A percentile compares a stretch with the other conserved stretches of the same genome.
Evolutionary conservation across 37 sponge, comb jelly and placozoan species (phyloP).

Genomic region (Diacarnus erythraeanus): DNA sequence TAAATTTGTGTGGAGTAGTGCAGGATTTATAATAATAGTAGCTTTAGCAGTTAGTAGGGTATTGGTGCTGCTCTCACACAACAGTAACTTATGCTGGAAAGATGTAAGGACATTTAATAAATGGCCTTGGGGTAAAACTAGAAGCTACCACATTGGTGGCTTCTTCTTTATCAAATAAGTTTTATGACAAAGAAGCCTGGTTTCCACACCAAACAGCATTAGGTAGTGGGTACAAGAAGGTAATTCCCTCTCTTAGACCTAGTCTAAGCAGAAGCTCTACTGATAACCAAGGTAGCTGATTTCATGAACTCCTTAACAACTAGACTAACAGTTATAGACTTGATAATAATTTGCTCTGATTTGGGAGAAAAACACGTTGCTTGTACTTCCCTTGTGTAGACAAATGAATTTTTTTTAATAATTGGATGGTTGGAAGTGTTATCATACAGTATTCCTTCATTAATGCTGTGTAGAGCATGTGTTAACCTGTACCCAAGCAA

Average conservation of each 20-base stretch:
- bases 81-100: too few relatives aligned
- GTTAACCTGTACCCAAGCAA: conserved; percentile 5
- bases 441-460: not conserved
- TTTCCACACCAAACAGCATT: not conserved
- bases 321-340: too few relatives aligned
- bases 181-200: not conserved
- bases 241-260: not conserved
- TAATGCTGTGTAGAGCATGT: not conserved
- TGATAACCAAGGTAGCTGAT: not conserved
- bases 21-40: too few relatives aligned
- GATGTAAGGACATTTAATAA: too few relatives aligned
- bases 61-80: too few relatives aligned
- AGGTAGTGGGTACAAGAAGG: not conserved
- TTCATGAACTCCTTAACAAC: not conserved
- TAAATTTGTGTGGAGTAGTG: too few relatives aligned
- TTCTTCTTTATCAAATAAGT: not conserved
- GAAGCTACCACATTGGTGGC: too few relatives aligned
- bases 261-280: conserved; percentile 11
- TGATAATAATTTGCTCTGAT: too few relatives aligned
- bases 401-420: conserved; percentile 12
- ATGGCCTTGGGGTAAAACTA: too few relatives aligned
- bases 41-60: too few relatives aligned
- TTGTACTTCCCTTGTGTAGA: not conserved
- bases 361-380: not conserved
- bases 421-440: not conserved